These are phyloP conservation scores for Gobio gobio DNA, from an alignment of 2,113 vertebrate genomes.

Conservation along the genomic window DNA sequence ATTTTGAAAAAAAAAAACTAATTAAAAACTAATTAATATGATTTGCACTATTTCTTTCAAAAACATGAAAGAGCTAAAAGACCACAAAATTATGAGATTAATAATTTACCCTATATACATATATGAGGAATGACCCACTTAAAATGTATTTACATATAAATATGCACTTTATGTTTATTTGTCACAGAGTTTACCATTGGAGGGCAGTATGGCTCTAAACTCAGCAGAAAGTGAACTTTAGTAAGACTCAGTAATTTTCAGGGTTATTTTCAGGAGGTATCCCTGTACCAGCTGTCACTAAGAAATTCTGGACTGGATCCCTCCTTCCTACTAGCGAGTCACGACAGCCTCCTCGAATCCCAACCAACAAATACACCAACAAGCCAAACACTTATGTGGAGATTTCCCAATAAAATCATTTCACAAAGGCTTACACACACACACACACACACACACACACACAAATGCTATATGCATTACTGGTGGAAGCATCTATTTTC, in stretches of 20 bases:
- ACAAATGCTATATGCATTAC: not conserved
- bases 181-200: conserved; percentile 53
- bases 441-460: no score
- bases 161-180: conserved; percentile 1
- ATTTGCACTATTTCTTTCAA: no score
- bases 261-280: conserved; percentile 66
- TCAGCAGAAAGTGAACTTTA: not conserved
- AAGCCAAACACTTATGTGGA: conserved; percentile 13
- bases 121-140: not conserved
- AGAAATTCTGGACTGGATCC: conserved; percentile 55
- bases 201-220: conserved; percentile 64
- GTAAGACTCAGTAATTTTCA: not conserved
- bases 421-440: not conserved
- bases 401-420: not conserved
- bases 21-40: no score
- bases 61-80: not conserved
- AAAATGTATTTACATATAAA: not conserved
- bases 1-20: no score
- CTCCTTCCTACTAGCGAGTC: conserved; percentile 19
- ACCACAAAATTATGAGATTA: not conserved
- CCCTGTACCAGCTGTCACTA: conserved; percentile 66
- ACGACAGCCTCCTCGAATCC: not conserved
- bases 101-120: not conserved
- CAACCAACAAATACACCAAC: conserved; percentile 27
- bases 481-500: not conserved